Evolutionary conservation across 2,113 vertebrate genomes (phyloP).

Genomic region (Orientallactaga bullata): DNA sequence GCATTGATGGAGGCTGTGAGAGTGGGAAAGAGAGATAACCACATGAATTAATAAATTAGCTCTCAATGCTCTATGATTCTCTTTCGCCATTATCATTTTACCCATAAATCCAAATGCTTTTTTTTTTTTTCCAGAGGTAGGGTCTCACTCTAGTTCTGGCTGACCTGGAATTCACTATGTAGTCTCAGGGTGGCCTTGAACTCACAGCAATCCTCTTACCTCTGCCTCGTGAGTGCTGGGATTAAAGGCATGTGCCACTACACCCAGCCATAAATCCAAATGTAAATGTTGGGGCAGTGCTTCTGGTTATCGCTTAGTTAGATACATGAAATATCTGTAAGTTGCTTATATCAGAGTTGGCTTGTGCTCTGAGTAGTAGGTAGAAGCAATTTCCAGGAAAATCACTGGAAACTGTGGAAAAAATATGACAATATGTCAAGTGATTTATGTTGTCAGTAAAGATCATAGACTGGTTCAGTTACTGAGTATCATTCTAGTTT

Average conservation of each 20-base stretch:
- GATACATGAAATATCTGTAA: slow-evolving; percentile 42
- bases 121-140: too few species aligned
- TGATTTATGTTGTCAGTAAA: slow-evolving; percentile 73
- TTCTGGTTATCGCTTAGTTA: slow-evolving; percentile 48
- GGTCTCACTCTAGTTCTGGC: too few species aligned
- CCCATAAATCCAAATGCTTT: slow-evolving; percentile 45
- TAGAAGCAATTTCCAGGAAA: slow-evolving; percentile 58
- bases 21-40: not conserved
- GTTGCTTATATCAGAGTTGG: not conserved
- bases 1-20: not conserved
- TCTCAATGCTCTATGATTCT: slow-evolving; percentile 36
- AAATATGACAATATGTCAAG: slow-evolving; percentile 64
- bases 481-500: slow-evolving; percentile 57
- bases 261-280: slow-evolving; percentile 52
- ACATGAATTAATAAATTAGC: slow-evolving; percentile 25
- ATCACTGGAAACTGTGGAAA: slow-evolving; percentile 62
- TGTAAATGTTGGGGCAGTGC: not conserved
- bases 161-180: too few species aligned
- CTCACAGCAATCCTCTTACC: too few species aligned
- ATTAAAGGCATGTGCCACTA: too few species aligned
- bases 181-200: too few species aligned
- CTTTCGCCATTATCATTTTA: slow-evolving; percentile 8
- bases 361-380: not conserved
- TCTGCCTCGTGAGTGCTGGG: too few species aligned
- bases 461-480: slow-evolving; percentile 63